Conservation (phyloP, 2,888 invertebrate species). For the Lacanobia wlatinum region DNA sequence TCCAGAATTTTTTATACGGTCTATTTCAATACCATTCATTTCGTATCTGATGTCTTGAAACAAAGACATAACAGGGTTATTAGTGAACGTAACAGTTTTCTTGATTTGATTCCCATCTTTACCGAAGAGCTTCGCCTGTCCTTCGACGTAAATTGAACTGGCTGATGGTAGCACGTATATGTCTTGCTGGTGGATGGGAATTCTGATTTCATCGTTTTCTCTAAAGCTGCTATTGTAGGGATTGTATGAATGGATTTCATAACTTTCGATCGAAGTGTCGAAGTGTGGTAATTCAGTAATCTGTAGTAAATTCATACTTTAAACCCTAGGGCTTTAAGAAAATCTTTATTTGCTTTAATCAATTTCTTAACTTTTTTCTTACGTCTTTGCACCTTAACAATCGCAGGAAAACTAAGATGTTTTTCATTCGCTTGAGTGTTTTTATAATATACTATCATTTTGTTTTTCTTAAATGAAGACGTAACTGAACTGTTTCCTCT, state of each 20-base stretch:
- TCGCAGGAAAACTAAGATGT: not conserved
- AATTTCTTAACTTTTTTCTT: constrained; percentile 1
- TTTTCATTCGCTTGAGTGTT: too few relatives aligned
- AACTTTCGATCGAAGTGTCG: not conserved
- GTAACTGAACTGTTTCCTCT: not conserved
- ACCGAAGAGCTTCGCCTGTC: too few relatives aligned
- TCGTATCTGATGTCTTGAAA: too few relatives aligned
- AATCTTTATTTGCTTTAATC: not conserved
- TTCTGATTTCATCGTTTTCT: too few relatives aligned
- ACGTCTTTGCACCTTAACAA: not conserved
- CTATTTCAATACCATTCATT: too few relatives aligned
- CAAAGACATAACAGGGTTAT: not conserved
- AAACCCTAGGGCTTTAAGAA: not conserved
- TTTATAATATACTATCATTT: not conserved
- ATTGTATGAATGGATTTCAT: too few relatives aligned
- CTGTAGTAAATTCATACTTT: not conserved
- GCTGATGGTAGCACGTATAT: too few relatives aligned
- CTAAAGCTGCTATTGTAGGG: too few relatives aligned
- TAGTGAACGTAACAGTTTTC: constrained; percentile 8
- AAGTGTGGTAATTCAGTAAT: not conserved
- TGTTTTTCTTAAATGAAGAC: not conserved
- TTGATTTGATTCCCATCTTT: not conserved
- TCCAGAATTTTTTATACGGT: too few relatives aligned
- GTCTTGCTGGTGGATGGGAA: too few relatives aligned
- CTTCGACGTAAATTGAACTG: too few relatives aligned